These are phyloP conservation scores for Cyphomyrus plagiostoma DNA, from an alignment of 2,113 vertebrate genomes.

Conservation along the genomic window DNA sequence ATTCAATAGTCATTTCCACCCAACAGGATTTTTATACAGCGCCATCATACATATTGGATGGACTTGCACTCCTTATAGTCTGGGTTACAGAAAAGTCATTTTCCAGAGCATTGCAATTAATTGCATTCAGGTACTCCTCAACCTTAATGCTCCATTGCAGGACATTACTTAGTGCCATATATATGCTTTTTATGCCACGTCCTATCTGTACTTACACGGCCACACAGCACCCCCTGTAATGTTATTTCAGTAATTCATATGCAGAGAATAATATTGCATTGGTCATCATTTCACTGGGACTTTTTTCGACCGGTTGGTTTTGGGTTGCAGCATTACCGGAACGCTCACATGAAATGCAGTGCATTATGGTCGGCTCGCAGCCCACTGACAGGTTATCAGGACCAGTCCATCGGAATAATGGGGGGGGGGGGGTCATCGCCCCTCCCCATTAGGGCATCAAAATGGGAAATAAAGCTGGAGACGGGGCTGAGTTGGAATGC, in stretches of 20 bases:
- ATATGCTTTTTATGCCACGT: not conserved
- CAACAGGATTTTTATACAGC: not conserved
- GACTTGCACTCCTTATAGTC: not conserved
- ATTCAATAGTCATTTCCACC: not conserved
- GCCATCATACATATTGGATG: not conserved
- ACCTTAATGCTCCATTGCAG: not conserved
- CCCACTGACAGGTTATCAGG: not conserved
- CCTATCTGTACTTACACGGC: not conserved
- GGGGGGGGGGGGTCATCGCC: not conserved
- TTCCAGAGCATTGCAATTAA: slow-evolving; percentile 1
- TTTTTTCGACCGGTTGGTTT: not conserved
- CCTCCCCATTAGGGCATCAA: not conserved
- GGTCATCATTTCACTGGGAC: not conserved
- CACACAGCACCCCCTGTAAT: not conserved
- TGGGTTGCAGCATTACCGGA: not conserved
- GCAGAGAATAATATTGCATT: not conserved
- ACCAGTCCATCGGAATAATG: not conserved
- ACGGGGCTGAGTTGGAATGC: not conserved
- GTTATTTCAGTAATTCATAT: not conserved
- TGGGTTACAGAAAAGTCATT: not conserved
- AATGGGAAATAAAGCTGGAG: not conserved
- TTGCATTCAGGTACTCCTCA: not conserved
- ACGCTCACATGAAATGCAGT: not conserved
- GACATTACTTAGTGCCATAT: not conserved
- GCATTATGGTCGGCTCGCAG: not conserved